A percentile compares a stretch with the other conserved stretches of the same genome.
Conservation (phyloP, 2,888 invertebrate genomes). For the Steinernema hermaphroditum region DNA sequence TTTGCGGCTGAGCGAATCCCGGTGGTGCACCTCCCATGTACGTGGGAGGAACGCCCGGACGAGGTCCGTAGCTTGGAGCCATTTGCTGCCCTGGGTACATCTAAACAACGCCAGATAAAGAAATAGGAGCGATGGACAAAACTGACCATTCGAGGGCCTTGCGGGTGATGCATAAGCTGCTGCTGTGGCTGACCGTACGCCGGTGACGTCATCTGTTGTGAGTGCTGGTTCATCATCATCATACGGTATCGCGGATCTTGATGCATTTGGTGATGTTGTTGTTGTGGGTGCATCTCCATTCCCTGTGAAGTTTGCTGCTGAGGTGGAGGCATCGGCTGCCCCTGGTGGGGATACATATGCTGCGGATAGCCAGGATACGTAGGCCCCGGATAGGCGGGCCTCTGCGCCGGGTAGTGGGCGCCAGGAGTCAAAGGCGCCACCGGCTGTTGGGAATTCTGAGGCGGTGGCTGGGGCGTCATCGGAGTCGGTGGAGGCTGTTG, state of each 20-base stretch:
- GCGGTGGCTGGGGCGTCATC: slow-evolving; percentile 10
- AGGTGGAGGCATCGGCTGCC: slow-evolving; percentile 21
- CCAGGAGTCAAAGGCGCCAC: slow-evolving; percentile 18
- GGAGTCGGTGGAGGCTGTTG: slow-evolving; percentile 9
- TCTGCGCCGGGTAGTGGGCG: slow-evolving; percentile 2
- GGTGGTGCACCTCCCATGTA: slow-evolving; percentile 8
- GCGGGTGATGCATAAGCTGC: slow-evolving; percentile 12
- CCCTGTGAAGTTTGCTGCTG: neutral
- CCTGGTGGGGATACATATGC: slow-evolving; percentile 28
- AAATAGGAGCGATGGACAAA: neutral
- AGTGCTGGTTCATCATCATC: slow-evolving; percentile 29
- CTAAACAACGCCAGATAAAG: neutral
- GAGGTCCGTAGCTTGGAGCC: neutral
- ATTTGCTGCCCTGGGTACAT: neutral
- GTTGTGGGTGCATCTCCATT: slow-evolving; percentile 10
- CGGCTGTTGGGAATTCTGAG: slow-evolving; percentile 8
- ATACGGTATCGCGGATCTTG: slow-evolving; percentile 28
- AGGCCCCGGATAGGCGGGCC: slow-evolving; percentile 5
- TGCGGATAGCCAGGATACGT: slow-evolving; percentile 17
- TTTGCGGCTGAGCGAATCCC: neutral
- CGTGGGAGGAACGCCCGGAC: neutral
- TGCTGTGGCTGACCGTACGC: slow-evolving; percentile 1
- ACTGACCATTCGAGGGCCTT: slow-evolving; percentile 18
- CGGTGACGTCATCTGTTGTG: slow-evolving; percentile 11
- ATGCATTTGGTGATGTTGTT: slow-evolving; percentile 23